These are phyloP conservation scores for Drosophila sordidula DNA, from an alignment of 2,888 invertebrate species.

Conservation along the genomic window DNA sequence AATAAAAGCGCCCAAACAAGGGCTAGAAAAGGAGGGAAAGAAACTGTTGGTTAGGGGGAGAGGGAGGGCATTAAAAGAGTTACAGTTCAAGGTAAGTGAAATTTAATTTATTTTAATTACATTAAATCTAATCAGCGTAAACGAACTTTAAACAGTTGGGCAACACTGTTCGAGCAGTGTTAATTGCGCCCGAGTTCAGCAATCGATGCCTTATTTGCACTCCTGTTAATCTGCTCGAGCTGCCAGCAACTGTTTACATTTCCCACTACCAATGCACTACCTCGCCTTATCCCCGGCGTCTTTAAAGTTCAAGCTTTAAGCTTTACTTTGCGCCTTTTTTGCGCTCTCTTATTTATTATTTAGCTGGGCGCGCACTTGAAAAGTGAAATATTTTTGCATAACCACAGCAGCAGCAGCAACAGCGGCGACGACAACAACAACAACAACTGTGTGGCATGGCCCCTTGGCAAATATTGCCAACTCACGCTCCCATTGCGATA, in stretches of 20 bases:
- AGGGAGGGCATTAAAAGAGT: no score
- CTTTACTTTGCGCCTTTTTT: no score
- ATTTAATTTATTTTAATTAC: no score
- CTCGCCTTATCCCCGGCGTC: constrained; percentile 2
- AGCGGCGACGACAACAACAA: constrained; percentile 12
- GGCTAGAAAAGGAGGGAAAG: background rate
- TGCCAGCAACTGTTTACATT: constrained; percentile 28
- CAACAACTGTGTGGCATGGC: constrained; percentile 8
- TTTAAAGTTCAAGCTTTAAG: constrained; percentile 14
- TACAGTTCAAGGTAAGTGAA: no score
- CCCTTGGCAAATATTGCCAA: constrained; percentile 46
- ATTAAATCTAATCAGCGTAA: no score
- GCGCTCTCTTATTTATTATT: constrained; percentile 8
- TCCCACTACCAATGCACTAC: background rate
- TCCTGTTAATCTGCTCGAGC: constrained; percentile 33
- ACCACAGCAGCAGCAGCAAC: constrained; percentile 16
- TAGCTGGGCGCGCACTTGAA: constrained; percentile 50
- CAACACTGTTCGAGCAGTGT: constrained; percentile 9
- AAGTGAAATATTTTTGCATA: constrained; percentile 52
- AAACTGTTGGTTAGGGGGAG: no score
- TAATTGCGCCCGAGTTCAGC: background rate
- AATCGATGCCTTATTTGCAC: constrained; percentile 39
- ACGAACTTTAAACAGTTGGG: background rate
- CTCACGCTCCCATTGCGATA: constrained; percentile 57
- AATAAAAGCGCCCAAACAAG: background rate